Evolutionary conservation across 2,797 vertebrate genomes (phyloP), one percentile per base, ranked within the genome.

Genomic region (Euthynnus affinis): DNA sequence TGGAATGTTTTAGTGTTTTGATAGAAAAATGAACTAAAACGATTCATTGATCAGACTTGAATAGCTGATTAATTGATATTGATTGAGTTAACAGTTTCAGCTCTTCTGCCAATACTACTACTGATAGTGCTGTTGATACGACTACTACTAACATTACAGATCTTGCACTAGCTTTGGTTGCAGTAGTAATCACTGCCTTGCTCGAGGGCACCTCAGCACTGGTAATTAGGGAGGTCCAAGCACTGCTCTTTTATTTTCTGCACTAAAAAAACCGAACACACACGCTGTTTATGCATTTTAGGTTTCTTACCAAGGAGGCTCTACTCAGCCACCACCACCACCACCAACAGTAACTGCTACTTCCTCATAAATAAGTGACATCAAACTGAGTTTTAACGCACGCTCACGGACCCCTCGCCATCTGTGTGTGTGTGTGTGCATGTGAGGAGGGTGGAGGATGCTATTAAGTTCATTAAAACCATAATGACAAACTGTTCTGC

Each of bases 401-500:
- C 60, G 59, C 22, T 63, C 14, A 32, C n/a, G 67, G 46, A 23
- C 51, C 64, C 49, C 53, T 61, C 55, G 44, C 49, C 57, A 63
- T 82, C 27, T 75, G 34, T 65, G 17, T 67, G 71, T 60, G 61
- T 64, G 34, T 58, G 66, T 71, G 42, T 49, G 14, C 42, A 49
- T 34, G 61, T 70, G 27, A 42, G 60, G 70, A 27, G 69, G 84
- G 78, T 67, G 85, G 76, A 89, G 80, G 81, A 83, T 91, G 87
- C 89, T 61, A 90, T 93, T 92, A 90, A 79, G 76, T 64, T 79
- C 69, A 85, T 89, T 90, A 86, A 71, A 87, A 49, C 65, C 37
- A 67, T 92, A 92, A 92, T 89, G 91, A 91, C 82, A 88, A 83
- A 86, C 72, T 74, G 63, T 69, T 70, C 59, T 68, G 68, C 80